Evolutionary conservation across 2,113 vertebrate species (phyloP).

Genomic region (Tretioscincus oriximinensis): DNA sequence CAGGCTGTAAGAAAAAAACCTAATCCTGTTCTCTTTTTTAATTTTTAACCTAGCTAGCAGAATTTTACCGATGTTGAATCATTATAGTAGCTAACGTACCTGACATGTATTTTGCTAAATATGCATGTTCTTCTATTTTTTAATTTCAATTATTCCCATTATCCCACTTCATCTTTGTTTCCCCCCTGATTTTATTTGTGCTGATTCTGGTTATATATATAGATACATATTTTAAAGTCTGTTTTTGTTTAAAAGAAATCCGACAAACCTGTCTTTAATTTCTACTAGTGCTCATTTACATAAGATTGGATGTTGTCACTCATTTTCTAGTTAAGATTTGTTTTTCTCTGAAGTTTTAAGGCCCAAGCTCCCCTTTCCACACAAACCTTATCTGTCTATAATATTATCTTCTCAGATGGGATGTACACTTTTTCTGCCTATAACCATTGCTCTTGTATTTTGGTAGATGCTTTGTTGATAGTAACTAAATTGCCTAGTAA

Average conservation of each 20-base stretch:
- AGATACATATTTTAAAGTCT: constrained; percentile 17
- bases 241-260: constrained; percentile 8
- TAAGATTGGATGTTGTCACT: constrained; percentile 42
- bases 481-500: constrained; percentile 67
- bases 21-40: constrained; percentile 4
- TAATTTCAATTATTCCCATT: constrained; percentile 29
- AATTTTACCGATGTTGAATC: constrained; percentile 54
- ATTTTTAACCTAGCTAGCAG: constrained; percentile 53
- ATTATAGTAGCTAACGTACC: constrained; percentile 54
- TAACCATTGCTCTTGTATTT: constrained; percentile 57
- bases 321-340: constrained; percentile 50
- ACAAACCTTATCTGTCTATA: constrained; percentile 27
- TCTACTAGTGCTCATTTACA: constrained; percentile 52
- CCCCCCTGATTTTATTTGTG: constrained; percentile 39
- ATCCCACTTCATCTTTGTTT: constrained; percentile 26
- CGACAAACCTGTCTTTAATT: constrained; percentile 28
- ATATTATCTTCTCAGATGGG: constrained; percentile 16
- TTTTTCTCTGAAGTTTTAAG: constrained; percentile 28
- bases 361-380: background rate
- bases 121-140: constrained; percentile 48
- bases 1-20: constrained; percentile 34
- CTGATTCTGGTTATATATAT: constrained; percentile 2
- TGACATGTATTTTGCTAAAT: constrained; percentile 58
- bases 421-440: constrained; percentile 24
- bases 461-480: constrained; percentile 66